These are phyloP conservation scores for Dromococcyx pavoninus DNA, from an alignment of 2,797 vertebrate genomes.

Conservation along the genomic window DNA sequence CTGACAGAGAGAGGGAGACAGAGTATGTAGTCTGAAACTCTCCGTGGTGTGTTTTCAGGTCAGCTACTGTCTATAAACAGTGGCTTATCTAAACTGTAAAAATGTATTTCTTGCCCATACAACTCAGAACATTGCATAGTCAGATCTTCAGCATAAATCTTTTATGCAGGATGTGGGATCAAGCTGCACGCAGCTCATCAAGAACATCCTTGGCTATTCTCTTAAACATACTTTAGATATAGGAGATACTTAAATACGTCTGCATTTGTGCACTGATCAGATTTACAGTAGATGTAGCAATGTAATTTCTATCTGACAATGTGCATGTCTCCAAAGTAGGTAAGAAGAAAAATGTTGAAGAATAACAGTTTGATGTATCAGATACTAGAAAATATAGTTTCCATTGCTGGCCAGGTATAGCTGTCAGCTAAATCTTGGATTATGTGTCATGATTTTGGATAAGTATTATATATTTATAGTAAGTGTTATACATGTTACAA, in stretches of 20 bases:
- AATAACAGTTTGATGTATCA: background rate
- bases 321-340: background rate
- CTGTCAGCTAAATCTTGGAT: background rate
- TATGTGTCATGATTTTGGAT: accelerated
- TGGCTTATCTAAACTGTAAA: background rate
- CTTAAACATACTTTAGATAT: background rate
- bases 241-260: background rate
- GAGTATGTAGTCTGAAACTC: background rate
- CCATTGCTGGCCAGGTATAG: too few relatives aligned
- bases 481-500: background rate
- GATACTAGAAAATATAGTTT: background rate
- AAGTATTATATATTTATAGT: accelerated
- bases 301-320: background rate
- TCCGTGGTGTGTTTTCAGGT: background rate
- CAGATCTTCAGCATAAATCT: background rate
- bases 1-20: background rate
- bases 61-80: background rate
- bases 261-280: background rate
- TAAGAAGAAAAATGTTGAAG: background rate
- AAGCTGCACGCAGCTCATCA: background rate
- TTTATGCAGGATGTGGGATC: background rate
- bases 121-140: background rate
- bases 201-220: background rate
- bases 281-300: background rate
- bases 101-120: background rate